Percentiles rank a stretch among this genome's conserved stretches.
Evolutionary conservation across 2,888 invertebrate species (phyloP).

Genomic region (Tuta absoluta): DNA sequence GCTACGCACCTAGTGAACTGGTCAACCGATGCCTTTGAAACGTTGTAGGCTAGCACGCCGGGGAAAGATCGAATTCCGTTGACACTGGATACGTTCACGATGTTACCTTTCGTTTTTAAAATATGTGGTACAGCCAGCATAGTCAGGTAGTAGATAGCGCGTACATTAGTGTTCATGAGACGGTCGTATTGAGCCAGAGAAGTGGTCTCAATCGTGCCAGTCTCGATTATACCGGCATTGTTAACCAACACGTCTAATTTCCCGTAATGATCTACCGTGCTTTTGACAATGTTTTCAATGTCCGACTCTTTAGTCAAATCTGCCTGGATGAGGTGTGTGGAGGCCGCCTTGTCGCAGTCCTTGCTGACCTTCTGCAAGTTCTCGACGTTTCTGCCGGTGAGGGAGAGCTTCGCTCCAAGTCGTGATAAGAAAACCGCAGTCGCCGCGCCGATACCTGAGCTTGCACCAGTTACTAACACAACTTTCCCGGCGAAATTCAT

Average conservation of each 20-base stretch:
- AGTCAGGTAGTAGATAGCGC: constrained; percentile 90
- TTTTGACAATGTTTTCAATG: constrained; percentile 85
- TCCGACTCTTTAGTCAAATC: constrained; percentile 89
- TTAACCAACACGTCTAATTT: constrained; percentile 92
- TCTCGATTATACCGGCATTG: constrained; percentile 92
- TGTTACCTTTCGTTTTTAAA: constrained; percentile 90
- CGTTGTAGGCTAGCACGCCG: constrained; percentile 93
- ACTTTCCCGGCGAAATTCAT: constrained; percentile 87
- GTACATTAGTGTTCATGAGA: constrained; percentile 93
- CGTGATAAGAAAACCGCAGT: constrained; percentile 89
- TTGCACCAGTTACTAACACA: constrained; percentile 89
- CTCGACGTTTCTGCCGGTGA: constrained; percentile 85
- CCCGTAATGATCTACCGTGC: constrained; percentile 87
- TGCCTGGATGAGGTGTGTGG: constrained; percentile 83
- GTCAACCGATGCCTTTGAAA: constrained; percentile 97
- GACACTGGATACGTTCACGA: constrained; percentile 98
- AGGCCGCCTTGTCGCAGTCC: constrained; percentile 61
- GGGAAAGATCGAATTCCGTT: constrained; percentile 95
- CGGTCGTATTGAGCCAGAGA: constrained; percentile 93
- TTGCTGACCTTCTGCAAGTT: constrained; percentile 79
- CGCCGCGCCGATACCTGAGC: constrained; percentile 92
- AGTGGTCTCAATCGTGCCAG: constrained; percentile 92
- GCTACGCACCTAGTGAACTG: constrained; percentile 97
- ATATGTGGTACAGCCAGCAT: constrained; percentile 94
- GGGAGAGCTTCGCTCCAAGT: constrained; percentile 87